A percentile compares a stretch with the other conserved stretches of the same genome.
These are phyloP conservation scores for Colossoma macropomum DNA, from an alignment of 2,113 vertebrate species.

Conservation along the genomic window DNA sequence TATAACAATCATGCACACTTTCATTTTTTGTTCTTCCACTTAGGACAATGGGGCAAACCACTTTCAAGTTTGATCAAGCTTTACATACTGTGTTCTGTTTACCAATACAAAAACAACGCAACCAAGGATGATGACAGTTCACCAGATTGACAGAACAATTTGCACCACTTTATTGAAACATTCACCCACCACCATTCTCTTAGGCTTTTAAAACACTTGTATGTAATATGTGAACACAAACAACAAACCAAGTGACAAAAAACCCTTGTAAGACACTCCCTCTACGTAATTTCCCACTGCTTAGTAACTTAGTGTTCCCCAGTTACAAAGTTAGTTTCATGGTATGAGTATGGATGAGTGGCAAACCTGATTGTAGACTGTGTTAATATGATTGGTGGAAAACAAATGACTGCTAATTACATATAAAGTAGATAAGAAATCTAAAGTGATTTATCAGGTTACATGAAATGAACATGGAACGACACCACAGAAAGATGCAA, in stretches of 20 bases:
- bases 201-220: neutral
- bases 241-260: conserved; percentile 22
- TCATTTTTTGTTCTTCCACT: neutral
- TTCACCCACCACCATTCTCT: conserved; percentile 14
- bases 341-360: conserved; percentile 26
- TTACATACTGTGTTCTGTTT: neutral
- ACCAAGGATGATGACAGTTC: conserved; percentile 23
- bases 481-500: conserved; percentile 33
- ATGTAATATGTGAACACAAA: conserved; percentile 19
- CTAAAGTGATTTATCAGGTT: conserved; percentile 37
- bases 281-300: conserved; percentile 17
- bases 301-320: neutral
- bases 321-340: conserved; percentile 28
- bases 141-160: conserved; percentile 32
- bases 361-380: conserved; percentile 24
- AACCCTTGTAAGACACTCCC: neutral
- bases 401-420: conserved; percentile 41
- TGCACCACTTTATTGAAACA: conserved; percentile 31
- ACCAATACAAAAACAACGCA: conserved; percentile 35
- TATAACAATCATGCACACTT: conserved; percentile 21
- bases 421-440: conserved; percentile 30
- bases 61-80: conserved; percentile 1
- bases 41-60: conserved; percentile 12
- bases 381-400: conserved; percentile 9
- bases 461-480: conserved; percentile 47